These are phyloP conservation scores for Yasuhikotakia modesta DNA, from an alignment of 2,797 vertebrate genomes.

Conservation along the genomic window DNA sequence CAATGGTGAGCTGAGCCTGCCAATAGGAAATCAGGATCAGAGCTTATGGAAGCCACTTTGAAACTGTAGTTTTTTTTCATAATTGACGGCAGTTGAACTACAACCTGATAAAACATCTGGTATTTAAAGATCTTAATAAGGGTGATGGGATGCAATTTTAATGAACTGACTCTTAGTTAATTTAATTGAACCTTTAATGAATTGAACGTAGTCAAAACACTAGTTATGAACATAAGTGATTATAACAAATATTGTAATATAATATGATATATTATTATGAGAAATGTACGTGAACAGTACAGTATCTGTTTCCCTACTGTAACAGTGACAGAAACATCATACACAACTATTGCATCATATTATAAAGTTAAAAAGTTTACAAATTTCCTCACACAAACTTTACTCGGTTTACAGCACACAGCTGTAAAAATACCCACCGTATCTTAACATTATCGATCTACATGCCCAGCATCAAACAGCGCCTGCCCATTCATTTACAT, in stretches of 20 bases:
- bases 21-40: constrained; percentile 16
- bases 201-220: too few species aligned
- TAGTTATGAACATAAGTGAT: too few species aligned
- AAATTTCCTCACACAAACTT: constrained; percentile 10
- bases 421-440: constrained; percentile 25
- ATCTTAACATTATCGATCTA: constrained; percentile 55
- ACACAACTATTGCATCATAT: background rate
- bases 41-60: background rate
- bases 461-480: constrained; percentile 35
- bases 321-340: background rate
- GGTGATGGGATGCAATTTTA: too few species aligned
- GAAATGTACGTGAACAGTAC: background rate
- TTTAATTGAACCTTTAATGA: too few species aligned
- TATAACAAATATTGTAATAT: too few species aligned
- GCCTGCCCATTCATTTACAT: constrained; percentile 37
- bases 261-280: background rate
- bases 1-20: constrained; percentile 21
- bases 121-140: background rate
- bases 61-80: too few species aligned
- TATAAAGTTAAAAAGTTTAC: constrained; percentile 13
- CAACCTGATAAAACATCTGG: too few species aligned
- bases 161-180: too few species aligned
- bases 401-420: constrained; percentile 9
- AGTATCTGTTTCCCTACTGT: background rate
- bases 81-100: background rate